Evolutionary conservation across 1,140 invertebrate species (phyloP).

Genomic region (Bombus pyrosoma): DNA sequence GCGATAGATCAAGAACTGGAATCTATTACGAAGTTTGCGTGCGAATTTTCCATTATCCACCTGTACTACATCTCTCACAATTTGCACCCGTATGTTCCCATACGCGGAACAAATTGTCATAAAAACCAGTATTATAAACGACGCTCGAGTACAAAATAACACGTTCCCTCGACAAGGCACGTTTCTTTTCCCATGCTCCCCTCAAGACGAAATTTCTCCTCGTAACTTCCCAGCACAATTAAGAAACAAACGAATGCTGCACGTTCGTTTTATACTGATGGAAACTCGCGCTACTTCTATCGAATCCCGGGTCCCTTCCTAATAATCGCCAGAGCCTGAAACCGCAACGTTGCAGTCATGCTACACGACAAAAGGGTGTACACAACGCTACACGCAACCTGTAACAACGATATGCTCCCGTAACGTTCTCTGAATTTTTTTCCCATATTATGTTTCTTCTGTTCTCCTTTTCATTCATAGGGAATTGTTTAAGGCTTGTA

Average conservation of each 20-base stretch:
- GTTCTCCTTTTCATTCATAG: neutral
- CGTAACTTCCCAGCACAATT: neutral
- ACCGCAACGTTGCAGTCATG: neutral
- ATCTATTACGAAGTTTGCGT: no score
- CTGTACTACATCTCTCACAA: no score
- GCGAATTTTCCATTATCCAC: neutral
- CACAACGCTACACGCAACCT: neutral
- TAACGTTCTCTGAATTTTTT: neutral
- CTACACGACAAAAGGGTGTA: neutral
- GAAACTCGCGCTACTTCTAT: neutral
- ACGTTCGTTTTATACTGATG: neutral
- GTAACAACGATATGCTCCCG: neutral
- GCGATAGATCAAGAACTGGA: neutral
- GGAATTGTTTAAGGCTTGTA: neutral
- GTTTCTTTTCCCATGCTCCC: neutral
- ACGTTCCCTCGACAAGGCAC: neutral
- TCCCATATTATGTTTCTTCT: no score
- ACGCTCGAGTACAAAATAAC: neutral
- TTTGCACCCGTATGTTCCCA: neutral
- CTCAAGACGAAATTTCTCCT: neutral
- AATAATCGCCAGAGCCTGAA: neutral
- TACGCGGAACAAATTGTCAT: neutral
- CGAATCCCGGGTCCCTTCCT: no score
- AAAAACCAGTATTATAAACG: neutral
- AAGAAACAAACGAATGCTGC: constrained; percentile 12